Conservation (phyloP, 2,888 invertebrate genomes). For the Acholoe squamosa region DNA sequence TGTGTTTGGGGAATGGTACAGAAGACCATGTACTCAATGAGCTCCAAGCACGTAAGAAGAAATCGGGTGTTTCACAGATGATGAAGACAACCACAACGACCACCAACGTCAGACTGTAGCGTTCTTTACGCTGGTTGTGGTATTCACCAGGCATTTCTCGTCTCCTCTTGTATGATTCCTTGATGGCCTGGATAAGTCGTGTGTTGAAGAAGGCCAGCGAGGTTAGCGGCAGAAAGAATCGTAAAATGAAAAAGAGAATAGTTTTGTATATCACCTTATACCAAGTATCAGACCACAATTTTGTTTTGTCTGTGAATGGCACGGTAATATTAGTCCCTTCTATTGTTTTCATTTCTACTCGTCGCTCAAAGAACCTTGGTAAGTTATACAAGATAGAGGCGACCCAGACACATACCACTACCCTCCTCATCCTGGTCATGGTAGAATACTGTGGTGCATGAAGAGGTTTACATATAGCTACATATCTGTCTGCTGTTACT, state of each 20-base stretch:
- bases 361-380: constrained; percentile 70
- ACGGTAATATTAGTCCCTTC: constrained; percentile 54
- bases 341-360: constrained; percentile 20
- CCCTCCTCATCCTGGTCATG: constrained; percentile 64
- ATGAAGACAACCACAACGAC: constrained; percentile 70
- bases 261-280: constrained; percentile 71
- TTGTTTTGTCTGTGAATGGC: constrained; percentile 49
- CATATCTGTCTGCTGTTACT: constrained; percentile 70
- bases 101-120: constrained; percentile 69
- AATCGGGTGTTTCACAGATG: constrained; percentile 70
- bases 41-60: constrained; percentile 69
- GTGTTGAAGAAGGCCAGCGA: constrained; percentile 70
- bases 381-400: constrained; percentile 70
- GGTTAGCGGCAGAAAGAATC: constrained; percentile 68
- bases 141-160: constrained; percentile 62
- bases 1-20: constrained; percentile 52
- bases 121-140: constrained; percentile 63
- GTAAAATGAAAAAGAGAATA: constrained; percentile 68
- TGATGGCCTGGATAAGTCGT: constrained; percentile 69
- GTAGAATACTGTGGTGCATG: constrained; percentile 70
- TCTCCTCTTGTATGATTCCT: constrained; percentile 52
- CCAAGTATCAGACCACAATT: constrained; percentile 64
- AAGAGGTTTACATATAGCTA: constrained; percentile 70
- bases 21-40: constrained; percentile 59
- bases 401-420: constrained; percentile 67